A percentile compares a stretch with the other conserved stretches of the same genome.
These are phyloP conservation scores for Hydropsyche betteni DNA, from an alignment of 2,888 invertebrate species.

Conservation along the genomic window DNA sequence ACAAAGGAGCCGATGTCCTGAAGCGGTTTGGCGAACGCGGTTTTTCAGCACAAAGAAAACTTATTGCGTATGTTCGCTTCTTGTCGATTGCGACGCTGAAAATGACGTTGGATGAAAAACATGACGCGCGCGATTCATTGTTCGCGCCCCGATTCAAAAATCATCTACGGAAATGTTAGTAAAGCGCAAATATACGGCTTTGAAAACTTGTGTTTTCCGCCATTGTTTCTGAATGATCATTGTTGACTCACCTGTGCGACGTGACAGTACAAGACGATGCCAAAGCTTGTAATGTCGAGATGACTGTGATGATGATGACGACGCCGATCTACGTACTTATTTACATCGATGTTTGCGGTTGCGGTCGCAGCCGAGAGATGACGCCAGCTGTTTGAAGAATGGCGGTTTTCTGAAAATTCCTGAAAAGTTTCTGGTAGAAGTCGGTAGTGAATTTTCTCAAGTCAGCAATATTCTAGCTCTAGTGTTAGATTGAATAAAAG, in stretches of 20 bases:
- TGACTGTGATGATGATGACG: constrained; percentile 56
- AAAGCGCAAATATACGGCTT: too few relatives aligned
- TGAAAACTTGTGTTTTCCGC: background rate
- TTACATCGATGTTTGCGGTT: background rate
- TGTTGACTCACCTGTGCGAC: constrained; percentile 21
- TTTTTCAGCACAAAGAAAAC: too few relatives aligned
- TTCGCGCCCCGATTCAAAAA: background rate
- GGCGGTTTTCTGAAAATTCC: too few relatives aligned
- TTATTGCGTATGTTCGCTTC: too few relatives aligned
- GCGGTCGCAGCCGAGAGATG: constrained; percentile 13
- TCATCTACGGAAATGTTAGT: too few relatives aligned
- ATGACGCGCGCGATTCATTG: constrained; percentile 3
- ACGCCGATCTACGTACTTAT: background rate
- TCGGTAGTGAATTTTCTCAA: too few relatives aligned
- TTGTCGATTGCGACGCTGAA: too few relatives aligned
- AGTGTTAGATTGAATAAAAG: too few relatives aligned
- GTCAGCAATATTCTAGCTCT: too few relatives aligned
- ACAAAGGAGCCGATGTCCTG: too few relatives aligned
- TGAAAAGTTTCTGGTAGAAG: background rate
- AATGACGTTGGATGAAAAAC: too few relatives aligned
- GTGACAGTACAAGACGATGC: constrained; percentile 6
- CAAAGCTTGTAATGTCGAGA: constrained; percentile 52
- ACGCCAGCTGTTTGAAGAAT: background rate
- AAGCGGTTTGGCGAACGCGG: too few relatives aligned
- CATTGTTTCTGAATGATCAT: constrained; percentile 9